These are phyloP conservation scores for Antheraea mylitta DNA, from an alignment of 1,140 invertebrate genomes.

Conservation along the genomic window DNA sequence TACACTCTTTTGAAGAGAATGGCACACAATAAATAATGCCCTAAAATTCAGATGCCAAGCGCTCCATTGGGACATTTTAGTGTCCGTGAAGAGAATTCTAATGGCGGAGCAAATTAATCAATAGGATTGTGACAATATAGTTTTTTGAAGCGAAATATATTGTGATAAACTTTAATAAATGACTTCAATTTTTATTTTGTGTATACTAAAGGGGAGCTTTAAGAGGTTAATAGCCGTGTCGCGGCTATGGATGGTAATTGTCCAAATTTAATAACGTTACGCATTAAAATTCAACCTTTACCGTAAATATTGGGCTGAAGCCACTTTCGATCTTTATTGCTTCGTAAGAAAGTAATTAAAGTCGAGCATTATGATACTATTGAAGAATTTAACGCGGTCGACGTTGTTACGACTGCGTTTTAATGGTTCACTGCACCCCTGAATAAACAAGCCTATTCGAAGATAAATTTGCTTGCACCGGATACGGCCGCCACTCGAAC, in stretches of 20 bases:
- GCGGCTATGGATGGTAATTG: slow-evolving; percentile 32
- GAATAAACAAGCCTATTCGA: slow-evolving; percentile 72
- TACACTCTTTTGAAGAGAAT: slow-evolving; percentile 70
- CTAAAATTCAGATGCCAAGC: slow-evolving; percentile 52
- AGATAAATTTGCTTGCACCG: slow-evolving; percentile 75
- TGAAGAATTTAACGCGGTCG: slow-evolving; percentile 73
- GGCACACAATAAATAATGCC: slow-evolving; percentile 71
- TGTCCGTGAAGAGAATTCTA: slow-evolving; percentile 55
- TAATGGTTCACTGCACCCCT: slow-evolving; percentile 76
- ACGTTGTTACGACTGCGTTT: slow-evolving; percentile 54
- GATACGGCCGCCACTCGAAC: slow-evolving; percentile 72
- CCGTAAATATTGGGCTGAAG: slow-evolving; percentile 56
- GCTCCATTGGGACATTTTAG: slow-evolving; percentile 51
- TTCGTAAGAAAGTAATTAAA: slow-evolving; percentile 75
- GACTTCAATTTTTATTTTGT: neutral
- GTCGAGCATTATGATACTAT: slow-evolving; percentile 73
- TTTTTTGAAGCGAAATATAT: slow-evolving; percentile 36
- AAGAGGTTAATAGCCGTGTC: slow-evolving; percentile 4
- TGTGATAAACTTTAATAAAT: slow-evolving; percentile 6
- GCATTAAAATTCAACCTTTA: slow-evolving; percentile 44
- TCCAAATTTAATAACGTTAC: slow-evolving; percentile 46
- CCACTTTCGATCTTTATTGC: slow-evolving; percentile 64
- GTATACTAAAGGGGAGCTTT: neutral
- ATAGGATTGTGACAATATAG: slow-evolving; percentile 45
- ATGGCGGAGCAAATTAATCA: slow-evolving; percentile 66